These are phyloP conservation scores for Lampris megalopsis DNA, from an alignment of 2,113 vertebrate genomes.

Conservation along the genomic window DNA sequence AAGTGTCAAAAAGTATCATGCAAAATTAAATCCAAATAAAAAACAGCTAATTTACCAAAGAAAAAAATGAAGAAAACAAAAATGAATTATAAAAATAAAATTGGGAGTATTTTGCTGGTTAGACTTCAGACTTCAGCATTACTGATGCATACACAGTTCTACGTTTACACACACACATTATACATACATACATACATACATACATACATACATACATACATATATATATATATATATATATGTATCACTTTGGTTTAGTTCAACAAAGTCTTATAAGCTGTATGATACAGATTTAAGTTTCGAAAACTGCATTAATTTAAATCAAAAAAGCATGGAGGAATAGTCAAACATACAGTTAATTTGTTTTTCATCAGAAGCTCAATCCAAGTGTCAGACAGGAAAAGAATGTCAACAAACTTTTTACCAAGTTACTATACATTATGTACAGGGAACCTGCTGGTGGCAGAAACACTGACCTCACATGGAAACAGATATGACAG, in stretches of 20 bases:
- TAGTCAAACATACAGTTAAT: conserved; percentile 38
- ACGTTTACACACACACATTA: conserved; percentile 60
- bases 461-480: background rate
- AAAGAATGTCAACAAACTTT: conserved; percentile 56
- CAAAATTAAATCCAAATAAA: conserved; percentile 44
- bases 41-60: conserved; percentile 37
- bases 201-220: conserved; percentile 61
- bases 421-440: conserved; percentile 75
- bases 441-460: conserved; percentile 56
- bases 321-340: conserved; percentile 56
- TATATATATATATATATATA: conserved; percentile 67
- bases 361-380: conserved; percentile 41
- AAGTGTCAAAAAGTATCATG: conserved; percentile 55
- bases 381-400: conserved; percentile 56
- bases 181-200: too few relatives aligned
- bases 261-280: conserved; percentile 73
- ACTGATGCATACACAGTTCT: conserved; percentile 69
- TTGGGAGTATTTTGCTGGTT: conserved; percentile 71
- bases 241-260: conserved; percentile 85
- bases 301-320: conserved; percentile 74
- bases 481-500: too few relatives aligned
- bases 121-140: conserved; percentile 64
- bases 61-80: conserved; percentile 26
- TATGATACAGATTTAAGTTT: conserved; percentile 69
- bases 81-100: conserved; percentile 76